phyloP scores from a whole-genome alignment of 2,888 invertebrate genomes.

The Melieria picta region DNA sequence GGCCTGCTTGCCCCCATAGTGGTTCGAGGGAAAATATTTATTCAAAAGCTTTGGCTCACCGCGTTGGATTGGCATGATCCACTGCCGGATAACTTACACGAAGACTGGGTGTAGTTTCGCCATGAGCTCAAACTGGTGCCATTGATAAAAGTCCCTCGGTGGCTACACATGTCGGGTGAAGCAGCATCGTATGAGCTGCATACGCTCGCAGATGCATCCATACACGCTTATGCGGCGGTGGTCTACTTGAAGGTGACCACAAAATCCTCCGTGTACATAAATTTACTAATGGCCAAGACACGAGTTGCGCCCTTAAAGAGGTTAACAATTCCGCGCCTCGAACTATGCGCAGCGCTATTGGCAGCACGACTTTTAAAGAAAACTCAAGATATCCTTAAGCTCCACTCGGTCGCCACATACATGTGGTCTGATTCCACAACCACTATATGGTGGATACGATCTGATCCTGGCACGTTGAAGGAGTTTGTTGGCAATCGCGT shows the following conservation, averaged over 20 bases:
- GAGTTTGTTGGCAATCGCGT: too few species aligned
- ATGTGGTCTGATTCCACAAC: conserved; percentile 17
- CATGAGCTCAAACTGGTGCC: background rate
- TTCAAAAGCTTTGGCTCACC: background rate
- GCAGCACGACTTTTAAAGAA: background rate
- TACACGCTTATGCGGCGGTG: conserved; percentile 17
- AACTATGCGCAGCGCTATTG: conserved; percentile 14
- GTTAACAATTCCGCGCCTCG: conserved; percentile 15
- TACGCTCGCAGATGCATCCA: conserved; percentile 10
- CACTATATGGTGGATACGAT: background rate
- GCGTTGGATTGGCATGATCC: background rate
- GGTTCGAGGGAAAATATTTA: background rate
- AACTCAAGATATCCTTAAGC: conserved; percentile 1
- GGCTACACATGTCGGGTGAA: background rate
- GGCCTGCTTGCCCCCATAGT: conserved; percentile 10
- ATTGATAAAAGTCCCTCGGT: conserved; percentile 2
- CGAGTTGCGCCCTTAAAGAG: conserved; percentile 3
- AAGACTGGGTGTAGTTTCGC: background rate
- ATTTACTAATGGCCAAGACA: conserved; percentile 16
- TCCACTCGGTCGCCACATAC: background rate
- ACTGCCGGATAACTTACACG: background rate
- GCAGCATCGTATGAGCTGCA: background rate
- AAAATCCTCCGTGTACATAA: background rate
- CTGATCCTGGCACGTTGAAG: background rate
- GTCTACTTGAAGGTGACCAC: conserved; percentile 7